phyloP scores from a whole-genome alignment of 2,888 invertebrate species.

The Agrochola lychnidis region DNA sequence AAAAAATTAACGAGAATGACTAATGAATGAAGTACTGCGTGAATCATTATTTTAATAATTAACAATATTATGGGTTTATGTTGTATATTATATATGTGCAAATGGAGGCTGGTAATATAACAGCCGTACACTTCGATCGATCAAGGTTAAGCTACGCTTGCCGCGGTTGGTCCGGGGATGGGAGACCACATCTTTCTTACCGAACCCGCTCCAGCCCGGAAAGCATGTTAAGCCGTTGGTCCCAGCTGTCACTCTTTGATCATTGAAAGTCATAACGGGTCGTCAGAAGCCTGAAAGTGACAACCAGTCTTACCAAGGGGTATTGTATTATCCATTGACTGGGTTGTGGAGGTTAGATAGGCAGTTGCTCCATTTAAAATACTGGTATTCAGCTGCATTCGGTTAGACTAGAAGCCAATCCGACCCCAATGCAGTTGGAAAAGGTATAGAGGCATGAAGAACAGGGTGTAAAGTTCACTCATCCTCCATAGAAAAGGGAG shows the following conservation, averaged over 20 bases:
- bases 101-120: neutral
- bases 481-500: too few relatives aligned
- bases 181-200: neutral
- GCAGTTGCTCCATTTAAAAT: too few relatives aligned
- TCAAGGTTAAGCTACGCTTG: neutral
- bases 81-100: neutral
- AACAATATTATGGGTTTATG: neutral
- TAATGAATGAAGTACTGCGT: constrained; percentile 3
- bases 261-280: neutral
- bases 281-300: too few relatives aligned
- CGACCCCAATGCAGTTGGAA: too few relatives aligned
- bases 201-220: neutral
- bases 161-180: neutral
- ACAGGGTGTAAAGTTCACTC: too few relatives aligned
- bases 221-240: neutral
- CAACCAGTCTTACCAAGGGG: too few relatives aligned
- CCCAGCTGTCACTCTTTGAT: neutral
- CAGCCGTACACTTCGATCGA: neutral
- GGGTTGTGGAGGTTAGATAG: too few relatives aligned
- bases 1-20: neutral
- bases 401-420: too few relatives aligned
- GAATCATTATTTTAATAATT: constrained; percentile 20
- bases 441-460: too few relatives aligned
- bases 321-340: too few relatives aligned
- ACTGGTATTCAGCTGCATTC: too few relatives aligned